Conservation (phyloP, 1,140 invertebrate species). For the Hydropsyche tenuis region DNA sequence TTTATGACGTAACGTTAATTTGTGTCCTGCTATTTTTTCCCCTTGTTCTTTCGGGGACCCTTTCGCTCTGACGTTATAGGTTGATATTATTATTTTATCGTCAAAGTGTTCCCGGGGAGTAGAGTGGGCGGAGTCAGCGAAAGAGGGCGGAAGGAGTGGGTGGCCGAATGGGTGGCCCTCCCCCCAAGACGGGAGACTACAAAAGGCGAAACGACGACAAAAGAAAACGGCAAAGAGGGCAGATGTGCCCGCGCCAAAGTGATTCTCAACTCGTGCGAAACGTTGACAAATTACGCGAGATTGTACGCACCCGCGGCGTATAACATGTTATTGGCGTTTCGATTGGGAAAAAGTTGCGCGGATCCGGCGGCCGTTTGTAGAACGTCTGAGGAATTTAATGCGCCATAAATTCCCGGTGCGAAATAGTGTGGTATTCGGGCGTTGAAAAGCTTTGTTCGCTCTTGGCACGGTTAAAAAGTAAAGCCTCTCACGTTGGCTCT, state of each 20-base stretch:
- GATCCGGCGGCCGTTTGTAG: no score
- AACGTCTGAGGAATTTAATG: no score
- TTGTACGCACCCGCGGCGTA: no score
- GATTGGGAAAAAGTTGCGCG: no score
- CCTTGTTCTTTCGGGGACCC: constrained; percentile 16
- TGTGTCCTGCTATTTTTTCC: constrained; percentile 24
- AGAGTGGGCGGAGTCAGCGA: constrained; percentile 10
- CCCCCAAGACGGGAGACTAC: constrained; percentile 11
- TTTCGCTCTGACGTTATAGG: constrained; percentile 38
- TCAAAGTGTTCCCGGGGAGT: constrained; percentile 22
- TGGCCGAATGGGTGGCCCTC: neutral
- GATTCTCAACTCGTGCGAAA: constrained; percentile 37
- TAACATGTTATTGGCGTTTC: no score
- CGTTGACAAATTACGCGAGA: constrained; percentile 25
- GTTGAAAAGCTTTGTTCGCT: constrained; percentile 24
- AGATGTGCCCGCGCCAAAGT: constrained; percentile 31
- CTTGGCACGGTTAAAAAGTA: constrained; percentile 31
- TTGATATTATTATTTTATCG: constrained; percentile 46
- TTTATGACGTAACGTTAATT: constrained; percentile 26
- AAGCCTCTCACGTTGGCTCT: constrained; percentile 31
- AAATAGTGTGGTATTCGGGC: no score
- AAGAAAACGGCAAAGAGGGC: constrained; percentile 46
- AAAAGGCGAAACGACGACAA: constrained; percentile 43
- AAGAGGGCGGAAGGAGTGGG: constrained; percentile 4
- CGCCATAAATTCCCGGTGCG: no score